Percentiles rank a stretch among this genome's conserved stretches.
Evolutionary conservation across 2,888 invertebrate genomes (phyloP).

Genomic region (Drosophila macrospina): DNA sequence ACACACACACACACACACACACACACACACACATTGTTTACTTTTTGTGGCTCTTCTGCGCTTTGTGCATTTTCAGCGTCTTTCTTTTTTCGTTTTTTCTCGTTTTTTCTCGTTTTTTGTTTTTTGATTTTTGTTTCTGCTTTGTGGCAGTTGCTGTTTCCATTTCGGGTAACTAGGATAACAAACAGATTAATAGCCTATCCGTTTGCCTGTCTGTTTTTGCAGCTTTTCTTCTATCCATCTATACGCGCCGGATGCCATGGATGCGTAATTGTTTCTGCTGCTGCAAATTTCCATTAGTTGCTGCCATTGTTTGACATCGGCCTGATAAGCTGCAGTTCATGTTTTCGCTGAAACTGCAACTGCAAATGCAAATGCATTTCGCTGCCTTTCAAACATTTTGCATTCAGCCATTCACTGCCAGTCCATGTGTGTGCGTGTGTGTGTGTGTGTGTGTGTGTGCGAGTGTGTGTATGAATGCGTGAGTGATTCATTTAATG

Average conservation of each 20-base stretch:
- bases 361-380: too few relatives aligned
- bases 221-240: neutral
- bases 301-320: slow-evolving; percentile 44
- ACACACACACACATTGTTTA: neutral
- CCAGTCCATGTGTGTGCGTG: neutral
- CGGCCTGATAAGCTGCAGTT: slow-evolving; percentile 46
- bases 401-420: slow-evolving; percentile 29
- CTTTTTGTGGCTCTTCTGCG: neutral
- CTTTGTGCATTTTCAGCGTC: neutral
- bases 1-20: neutral
- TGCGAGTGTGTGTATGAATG: neutral
- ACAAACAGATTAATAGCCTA: slow-evolving; percentile 43
- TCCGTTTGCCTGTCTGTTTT: neutral
- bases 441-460: neutral
- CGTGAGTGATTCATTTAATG: slow-evolving; percentile 27
- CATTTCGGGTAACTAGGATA: slow-evolving; percentile 27
- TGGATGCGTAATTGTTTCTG: slow-evolving; percentile 20
- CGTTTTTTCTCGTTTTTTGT: too few relatives aligned
- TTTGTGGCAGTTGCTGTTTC: slow-evolving; percentile 11
- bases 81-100: neutral
- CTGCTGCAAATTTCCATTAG: slow-evolving; percentile 54
- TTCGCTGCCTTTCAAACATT: slow-evolving; percentile 37
- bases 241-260: neutral
- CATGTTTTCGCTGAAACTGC: slow-evolving; percentile 22
- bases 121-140: too few relatives aligned